These are phyloP conservation scores for Ophiothrix spiculata DNA, from an alignment of 35 echinoderm and acorn worm genomes.

Conservation along the genomic window DNA sequence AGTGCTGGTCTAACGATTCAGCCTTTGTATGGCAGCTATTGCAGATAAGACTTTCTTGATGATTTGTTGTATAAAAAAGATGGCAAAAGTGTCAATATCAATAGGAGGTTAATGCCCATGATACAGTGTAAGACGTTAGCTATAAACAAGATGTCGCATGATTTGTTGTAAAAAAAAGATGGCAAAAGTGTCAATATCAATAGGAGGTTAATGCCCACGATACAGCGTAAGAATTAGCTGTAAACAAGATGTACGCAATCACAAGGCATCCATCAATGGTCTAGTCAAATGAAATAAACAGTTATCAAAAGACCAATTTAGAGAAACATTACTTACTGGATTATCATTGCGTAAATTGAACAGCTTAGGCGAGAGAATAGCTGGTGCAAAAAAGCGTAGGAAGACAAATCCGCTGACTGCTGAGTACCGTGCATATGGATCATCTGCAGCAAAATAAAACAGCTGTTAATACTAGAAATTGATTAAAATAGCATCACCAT, in stretches of 20 bases:
- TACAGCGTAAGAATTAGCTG: background rate
- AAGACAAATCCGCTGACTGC: conserved; percentile 98
- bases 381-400: conserved; percentile 93
- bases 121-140: background rate
- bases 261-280: too few relatives aligned
- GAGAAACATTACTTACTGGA: conserved; percentile 72
- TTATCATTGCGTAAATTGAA: conserved; percentile 91
- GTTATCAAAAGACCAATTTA: too few relatives aligned
- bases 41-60: too few relatives aligned
- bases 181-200: background rate
- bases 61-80: too few relatives aligned
- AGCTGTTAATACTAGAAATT: too few relatives aligned
- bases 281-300: too few relatives aligned
- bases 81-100: background rate
- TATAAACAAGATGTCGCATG: too few relatives aligned
- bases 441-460: conserved; percentile 42
- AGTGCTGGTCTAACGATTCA: too few relatives aligned
- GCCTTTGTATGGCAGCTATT: too few relatives aligned
- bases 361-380: conserved; percentile 90
- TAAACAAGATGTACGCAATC: too few relatives aligned
- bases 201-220: background rate
- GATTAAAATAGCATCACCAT: too few relatives aligned
- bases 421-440: conserved; percentile 88
- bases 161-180: too few relatives aligned
- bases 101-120: background rate